A percentile compares a stretch with the other conserved stretches of the same genome.
Evolutionary conservation across 2,113 vertebrate species (phyloP).

Genomic region (Athene noctua): DNA sequence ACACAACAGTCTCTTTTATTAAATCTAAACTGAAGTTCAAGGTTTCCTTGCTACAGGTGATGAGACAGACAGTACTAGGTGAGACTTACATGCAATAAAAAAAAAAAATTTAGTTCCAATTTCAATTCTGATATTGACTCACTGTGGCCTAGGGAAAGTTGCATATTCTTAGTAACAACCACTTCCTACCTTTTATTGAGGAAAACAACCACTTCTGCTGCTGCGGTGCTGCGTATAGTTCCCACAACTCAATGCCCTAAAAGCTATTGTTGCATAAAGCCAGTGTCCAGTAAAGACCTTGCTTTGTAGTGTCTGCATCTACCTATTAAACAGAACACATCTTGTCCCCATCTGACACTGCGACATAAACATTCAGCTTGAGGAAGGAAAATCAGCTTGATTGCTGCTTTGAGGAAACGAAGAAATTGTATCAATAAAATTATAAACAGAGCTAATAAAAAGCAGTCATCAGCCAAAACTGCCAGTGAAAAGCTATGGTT

Average conservation of each 20-base stretch:
- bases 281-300: not conserved
- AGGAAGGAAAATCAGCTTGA: not conserved
- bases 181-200: not conserved
- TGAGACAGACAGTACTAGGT: not conserved
- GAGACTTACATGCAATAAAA: not conserved
- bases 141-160: not conserved
- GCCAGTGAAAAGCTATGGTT: not conserved
- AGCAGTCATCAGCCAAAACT: conserved; percentile 6
- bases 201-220: not conserved
- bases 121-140: not conserved
- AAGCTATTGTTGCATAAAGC: not conserved
- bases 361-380: not conserved
- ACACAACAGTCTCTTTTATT: not conserved
- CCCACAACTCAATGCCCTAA: not conserved
- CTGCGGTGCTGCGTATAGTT: not conserved
- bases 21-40: not conserved
- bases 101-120: not conserved
- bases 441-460: conserved; percentile 19
- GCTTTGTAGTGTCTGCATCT: not conserved
- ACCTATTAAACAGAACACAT: not conserved
- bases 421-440: conserved; percentile 14
- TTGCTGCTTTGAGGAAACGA: conserved; percentile 3
- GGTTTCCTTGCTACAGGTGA: not conserved
- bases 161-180: not conserved
- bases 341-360: not conserved